phyloP scores from a whole-genome alignment of 64 coral and sea anemone species.

The Pocillopora damicornis region DNA sequence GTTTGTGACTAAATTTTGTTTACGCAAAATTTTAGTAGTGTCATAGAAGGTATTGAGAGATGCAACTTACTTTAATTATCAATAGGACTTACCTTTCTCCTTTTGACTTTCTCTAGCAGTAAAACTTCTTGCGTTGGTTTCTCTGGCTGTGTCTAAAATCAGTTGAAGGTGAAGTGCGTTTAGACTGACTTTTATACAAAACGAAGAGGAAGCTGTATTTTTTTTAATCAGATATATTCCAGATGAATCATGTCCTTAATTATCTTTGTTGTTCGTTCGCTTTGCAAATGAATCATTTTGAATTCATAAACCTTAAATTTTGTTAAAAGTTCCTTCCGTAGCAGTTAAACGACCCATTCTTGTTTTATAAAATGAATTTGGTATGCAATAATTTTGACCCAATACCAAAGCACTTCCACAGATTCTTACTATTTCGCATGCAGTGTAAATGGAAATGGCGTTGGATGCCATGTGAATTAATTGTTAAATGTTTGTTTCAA shows the following conservation, averaged over 20 bases:
- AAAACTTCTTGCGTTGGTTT: neutral
- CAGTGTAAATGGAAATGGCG: too few species aligned
- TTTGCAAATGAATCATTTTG: neutral
- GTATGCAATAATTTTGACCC: neutral
- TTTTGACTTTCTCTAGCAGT: too few species aligned
- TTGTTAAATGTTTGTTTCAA: too few species aligned
- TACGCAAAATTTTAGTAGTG: neutral
- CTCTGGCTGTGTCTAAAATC: neutral
- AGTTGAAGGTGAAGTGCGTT: neutral
- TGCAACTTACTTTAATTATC: neutral
- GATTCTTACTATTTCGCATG: neutral
- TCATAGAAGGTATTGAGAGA: too few species aligned
- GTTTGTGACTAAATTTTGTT: too few species aligned
- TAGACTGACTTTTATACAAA: neutral
- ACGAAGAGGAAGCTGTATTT: neutral
- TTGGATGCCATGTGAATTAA: too few species aligned
- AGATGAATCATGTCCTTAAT: neutral
- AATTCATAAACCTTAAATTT: neutral
- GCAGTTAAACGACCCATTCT: neutral
- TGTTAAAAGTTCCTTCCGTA: neutral
- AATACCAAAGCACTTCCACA: neutral
- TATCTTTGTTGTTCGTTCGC: neutral
- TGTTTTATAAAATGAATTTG: neutral
- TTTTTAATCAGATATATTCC: neutral
- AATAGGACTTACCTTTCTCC: too few species aligned